Base-by-base conservation (phyloP, 2,113 vertebrate species). In the Neolamprologus sp. region DNA sequence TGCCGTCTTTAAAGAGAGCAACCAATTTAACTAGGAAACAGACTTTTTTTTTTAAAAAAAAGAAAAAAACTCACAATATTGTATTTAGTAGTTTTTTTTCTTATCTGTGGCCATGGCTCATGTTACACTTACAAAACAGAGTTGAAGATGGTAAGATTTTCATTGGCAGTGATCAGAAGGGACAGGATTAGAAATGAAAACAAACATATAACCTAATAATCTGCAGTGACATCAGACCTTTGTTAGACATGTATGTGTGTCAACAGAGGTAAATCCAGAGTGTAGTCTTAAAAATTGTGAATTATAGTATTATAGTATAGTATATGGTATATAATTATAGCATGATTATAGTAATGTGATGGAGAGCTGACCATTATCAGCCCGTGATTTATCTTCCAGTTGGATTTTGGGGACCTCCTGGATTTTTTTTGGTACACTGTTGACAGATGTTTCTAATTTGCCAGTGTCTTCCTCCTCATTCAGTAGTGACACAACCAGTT, bases 21-120 rank as follows among this genome's bases (percentile, higher is more conserved):
- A 75, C 42, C 71, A 75, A 75, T 47, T 75, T 47, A 75, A 47
- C 23, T 47, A 47, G 23, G 45, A 45, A 42, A 28, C 14, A 5
- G 23, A 7, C 21, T 17, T 26, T 75, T 28, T 28, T 75, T 28
- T 0, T 1, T 0, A 0, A 0, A 71, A 23, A 40, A 19, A 6
- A 3, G 7, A 47, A 75, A 45, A 73, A 10, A 0, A 0, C 3
- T 7, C 12, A 71, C 13, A 23, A 9, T 23, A 42, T 26, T 71
- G 21, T 73, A 47, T 73, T 73, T 47, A 17, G 21, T 47, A 28
- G 21, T 1, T 45, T 28, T 17, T 73, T 47, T 26, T 7, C 57
- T 60, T 10, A 26, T 73, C 21, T 26, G 68, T 73, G 21, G 37
- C 68, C 21, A 28, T 5, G 40, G 42, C 71, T 47, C 42, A 49